A percentile compares a stretch with the other conserved stretches of the same genome.
Evolutionary conservation across 1,140 invertebrate species (phyloP).

Genomic region (Heliconius himera): DNA sequence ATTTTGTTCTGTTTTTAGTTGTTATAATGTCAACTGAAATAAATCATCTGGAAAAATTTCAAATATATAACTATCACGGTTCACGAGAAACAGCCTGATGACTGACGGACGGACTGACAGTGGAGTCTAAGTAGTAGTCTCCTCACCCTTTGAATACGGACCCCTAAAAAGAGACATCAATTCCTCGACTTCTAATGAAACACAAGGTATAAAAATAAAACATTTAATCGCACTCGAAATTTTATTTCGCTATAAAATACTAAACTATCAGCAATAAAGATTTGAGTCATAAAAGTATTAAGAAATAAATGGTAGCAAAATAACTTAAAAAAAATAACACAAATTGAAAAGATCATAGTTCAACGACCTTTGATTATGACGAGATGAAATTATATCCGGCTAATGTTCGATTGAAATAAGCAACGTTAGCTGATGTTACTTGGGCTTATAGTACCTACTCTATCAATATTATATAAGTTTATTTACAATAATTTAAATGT

Average conservation of each 20-base stretch:
- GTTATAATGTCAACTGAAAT: too few relatives aligned
- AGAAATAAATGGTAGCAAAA: conserved; percentile 21
- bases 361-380: conserved; percentile 32
- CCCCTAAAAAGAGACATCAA: not conserved
- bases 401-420: conserved; percentile 21
- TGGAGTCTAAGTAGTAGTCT: too few relatives aligned
- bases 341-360: conserved; percentile 25
- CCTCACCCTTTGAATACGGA: not conserved
- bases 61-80: too few relatives aligned
- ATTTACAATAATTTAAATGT: too few relatives aligned
- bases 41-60: too few relatives aligned
- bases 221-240: not conserved
- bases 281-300: conserved; percentile 14
- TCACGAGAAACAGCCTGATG: too few relatives aligned
- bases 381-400: conserved; percentile 40
- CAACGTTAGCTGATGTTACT: not conserved
- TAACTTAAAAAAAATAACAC: conserved; percentile 11
- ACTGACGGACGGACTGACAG: too few relatives aligned
- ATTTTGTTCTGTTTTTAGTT: too few relatives aligned
- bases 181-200: not conserved
- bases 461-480: not conserved
- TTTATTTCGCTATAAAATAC: conserved; percentile 12
- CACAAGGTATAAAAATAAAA: not conserved
- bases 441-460: not conserved
- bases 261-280: conserved; percentile 12